These are phyloP conservation scores for Trichonephila clavata DNA, from an alignment of 1,140 invertebrate genomes.

Conservation along the genomic window DNA sequence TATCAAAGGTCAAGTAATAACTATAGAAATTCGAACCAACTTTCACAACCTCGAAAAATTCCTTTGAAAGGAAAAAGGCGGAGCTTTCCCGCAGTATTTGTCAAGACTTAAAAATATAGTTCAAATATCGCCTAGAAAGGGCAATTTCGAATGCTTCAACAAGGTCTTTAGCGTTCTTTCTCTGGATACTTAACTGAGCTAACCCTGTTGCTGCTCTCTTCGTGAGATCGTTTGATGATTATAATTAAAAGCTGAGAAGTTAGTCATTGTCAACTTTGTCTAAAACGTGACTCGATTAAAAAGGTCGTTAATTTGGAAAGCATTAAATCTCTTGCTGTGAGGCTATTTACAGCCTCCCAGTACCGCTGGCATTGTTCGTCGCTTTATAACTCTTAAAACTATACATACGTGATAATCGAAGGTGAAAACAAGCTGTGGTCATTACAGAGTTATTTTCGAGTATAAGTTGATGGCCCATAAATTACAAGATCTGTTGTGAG, in stretches of 20 bases:
- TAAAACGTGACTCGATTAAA: constrained; percentile 53
- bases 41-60: not conserved
- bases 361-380: constrained; percentile 17
- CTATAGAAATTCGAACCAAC: not conserved
- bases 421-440: not conserved
- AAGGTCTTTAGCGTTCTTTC: not conserved
- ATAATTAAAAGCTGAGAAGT: constrained; percentile 55
- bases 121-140: not conserved
- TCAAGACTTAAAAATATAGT: not conserved
- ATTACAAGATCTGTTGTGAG: not conserved
- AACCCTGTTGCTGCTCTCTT: not conserved
- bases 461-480: not conserved
- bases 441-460: not conserved
- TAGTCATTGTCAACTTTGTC: constrained; percentile 42
- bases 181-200: not conserved
- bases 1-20: constrained; percentile 6
- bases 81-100: not conserved
- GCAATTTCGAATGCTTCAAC: not conserved
- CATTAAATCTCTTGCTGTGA: not conserved
- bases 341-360: constrained; percentile 29
- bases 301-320: not conserved
- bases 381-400: not conserved
- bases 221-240: constrained; percentile 42
- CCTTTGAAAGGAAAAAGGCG: not conserved
- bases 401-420: constrained; percentile 28